phyloP scores from a whole-genome alignment of 23 tunicate species.

The Ciona savignyi region DNA sequence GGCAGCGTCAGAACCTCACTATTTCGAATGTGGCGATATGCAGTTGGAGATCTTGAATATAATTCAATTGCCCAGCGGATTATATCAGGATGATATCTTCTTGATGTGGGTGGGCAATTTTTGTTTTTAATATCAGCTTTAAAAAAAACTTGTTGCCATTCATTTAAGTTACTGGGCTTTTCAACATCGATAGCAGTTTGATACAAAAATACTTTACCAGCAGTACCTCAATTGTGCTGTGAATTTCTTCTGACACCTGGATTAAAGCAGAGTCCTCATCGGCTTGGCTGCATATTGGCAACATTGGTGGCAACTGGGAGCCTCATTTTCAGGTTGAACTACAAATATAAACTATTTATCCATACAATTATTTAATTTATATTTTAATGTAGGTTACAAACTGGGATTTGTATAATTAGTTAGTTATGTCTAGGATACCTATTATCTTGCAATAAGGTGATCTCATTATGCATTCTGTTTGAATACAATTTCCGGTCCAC shows the following conservation, averaged over 20 bases:
- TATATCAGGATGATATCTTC: conserved; percentile 26
- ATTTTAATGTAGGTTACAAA: too few relatives aligned
- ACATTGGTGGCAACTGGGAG: too few relatives aligned
- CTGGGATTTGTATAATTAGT: neutral
- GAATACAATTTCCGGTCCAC: neutral
- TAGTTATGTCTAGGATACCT: neutral
- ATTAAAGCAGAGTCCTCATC: too few relatives aligned
- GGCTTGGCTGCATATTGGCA: too few relatives aligned
- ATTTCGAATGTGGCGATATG: conserved; percentile 10
- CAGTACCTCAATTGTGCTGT: neutral
- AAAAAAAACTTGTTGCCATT: neutral
- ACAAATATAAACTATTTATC: too few relatives aligned
- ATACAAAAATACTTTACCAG: neutral
- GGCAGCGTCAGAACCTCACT: conserved; percentile 13
- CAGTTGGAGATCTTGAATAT: conserved; percentile 21
- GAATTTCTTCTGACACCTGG: too few relatives aligned
- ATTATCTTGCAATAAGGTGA: neutral
- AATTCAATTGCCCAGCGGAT: conserved; percentile 30
- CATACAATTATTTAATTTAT: too few relatives aligned
- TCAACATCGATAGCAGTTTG: neutral
- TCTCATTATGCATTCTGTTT: neutral
- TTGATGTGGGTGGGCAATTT: neutral
- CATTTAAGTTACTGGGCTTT: neutral
- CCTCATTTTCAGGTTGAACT: too few relatives aligned
- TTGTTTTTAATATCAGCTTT: neutral